Evolutionary conservation across 2,113 vertebrate genomes (phyloP).

Genomic region (Corvus cornix): DNA sequence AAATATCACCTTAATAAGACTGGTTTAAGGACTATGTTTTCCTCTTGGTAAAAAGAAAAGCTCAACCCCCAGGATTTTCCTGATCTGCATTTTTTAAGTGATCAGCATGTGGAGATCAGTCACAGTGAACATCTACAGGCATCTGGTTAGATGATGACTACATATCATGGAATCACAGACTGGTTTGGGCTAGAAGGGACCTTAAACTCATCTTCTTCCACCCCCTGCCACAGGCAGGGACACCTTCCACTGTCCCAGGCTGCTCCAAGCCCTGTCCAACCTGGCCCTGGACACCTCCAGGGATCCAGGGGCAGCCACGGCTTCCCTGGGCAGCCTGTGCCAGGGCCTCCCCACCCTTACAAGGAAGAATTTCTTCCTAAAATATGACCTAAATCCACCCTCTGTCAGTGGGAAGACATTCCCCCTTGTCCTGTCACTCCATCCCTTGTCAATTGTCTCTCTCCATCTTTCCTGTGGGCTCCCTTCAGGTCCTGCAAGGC

Average conservation of each 20-base stretch:
- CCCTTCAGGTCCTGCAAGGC: rapidly evolving
- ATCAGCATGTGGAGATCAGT: neutral
- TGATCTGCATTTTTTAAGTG: neutral
- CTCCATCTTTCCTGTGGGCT: neutral
- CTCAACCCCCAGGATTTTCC: neutral
- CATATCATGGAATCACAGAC: neutral
- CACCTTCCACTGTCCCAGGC: neutral
- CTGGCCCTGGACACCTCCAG: neutral
- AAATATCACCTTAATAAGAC: neutral
- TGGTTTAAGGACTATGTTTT: neutral
- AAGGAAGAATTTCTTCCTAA: neutral
- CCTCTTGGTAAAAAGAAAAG: neutral
- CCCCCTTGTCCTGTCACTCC: neutral
- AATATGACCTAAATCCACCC: neutral
- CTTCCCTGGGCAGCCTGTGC: neutral
- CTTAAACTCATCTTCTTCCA: neutral
- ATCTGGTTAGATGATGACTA: neutral
- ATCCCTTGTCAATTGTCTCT: neutral
- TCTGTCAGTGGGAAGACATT: neutral
- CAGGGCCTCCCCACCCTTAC: rapidly evolving
- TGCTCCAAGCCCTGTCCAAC: neutral
- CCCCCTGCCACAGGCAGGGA: neutral
- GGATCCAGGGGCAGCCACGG: neutral
- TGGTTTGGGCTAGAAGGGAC: neutral
- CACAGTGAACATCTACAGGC: neutral